These are phyloP conservation scores for Dicaeum eximium DNA, from an alignment of 2,113 vertebrate species.

Conservation along the genomic window DNA sequence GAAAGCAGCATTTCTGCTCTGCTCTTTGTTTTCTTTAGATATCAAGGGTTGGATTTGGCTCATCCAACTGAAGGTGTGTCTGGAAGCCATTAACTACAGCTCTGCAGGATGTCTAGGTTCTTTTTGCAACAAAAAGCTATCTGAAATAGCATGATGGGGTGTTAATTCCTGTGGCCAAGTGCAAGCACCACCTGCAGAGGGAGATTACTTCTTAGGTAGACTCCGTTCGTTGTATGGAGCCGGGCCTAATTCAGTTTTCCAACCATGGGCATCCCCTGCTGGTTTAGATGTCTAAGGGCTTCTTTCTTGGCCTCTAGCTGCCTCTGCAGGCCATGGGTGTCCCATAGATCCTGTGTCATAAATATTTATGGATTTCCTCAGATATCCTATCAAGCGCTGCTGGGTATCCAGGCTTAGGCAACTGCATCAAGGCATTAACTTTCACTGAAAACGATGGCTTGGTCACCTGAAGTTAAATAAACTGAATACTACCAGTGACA, in stretches of 20 bases:
- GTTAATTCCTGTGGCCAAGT: not conserved
- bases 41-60: not conserved
- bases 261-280: not conserved
- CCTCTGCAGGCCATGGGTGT: not conserved
- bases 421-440: not conserved
- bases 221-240: rapidly evolving
- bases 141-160: not conserved
- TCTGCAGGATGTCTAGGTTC: not conserved
- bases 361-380: not conserved
- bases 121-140: not conserved
- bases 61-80: not conserved
- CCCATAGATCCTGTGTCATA: not conserved
- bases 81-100: not conserved
- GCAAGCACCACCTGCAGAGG: not conserved
- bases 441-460: not conserved
- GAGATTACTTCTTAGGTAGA: not conserved
- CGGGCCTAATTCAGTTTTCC: not conserved
- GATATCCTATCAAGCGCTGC: not conserved
- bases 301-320: not conserved
- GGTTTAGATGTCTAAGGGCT: not conserved
- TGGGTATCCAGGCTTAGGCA: not conserved
- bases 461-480: not conserved
- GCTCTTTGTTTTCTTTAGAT: not conserved
- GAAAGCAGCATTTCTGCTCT: not conserved
- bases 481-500: not conserved